Conservation (phyloP, 2,888 invertebrate genomes). For the Acleris literana region DNA sequence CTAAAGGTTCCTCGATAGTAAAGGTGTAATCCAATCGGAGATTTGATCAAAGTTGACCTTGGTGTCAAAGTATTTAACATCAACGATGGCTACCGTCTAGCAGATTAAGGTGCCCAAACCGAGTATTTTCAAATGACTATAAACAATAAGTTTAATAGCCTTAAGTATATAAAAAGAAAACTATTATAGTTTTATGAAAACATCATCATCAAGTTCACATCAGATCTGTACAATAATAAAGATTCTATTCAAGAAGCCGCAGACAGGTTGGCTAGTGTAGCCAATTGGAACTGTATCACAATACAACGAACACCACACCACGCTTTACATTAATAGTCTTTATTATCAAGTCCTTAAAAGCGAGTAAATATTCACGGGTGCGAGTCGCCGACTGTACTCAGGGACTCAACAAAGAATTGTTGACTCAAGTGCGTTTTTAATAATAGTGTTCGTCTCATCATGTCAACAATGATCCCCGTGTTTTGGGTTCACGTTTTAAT, state of each 20-base stretch:
- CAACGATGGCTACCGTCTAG: too few species aligned
- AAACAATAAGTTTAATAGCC: too few species aligned
- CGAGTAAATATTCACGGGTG: not conserved
- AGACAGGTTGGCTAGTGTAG: constrained; percentile 18
- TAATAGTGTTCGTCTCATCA: constrained; percentile 27
- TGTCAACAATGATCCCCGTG: constrained; percentile 15
- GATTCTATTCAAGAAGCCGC: constrained; percentile 8
- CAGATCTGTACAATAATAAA: not conserved
- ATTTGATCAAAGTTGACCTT: too few species aligned
- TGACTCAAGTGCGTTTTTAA: constrained; percentile 26
- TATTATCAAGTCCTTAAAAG: not conserved
- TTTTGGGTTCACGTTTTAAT: constrained; percentile 23
- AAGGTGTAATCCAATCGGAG: too few species aligned
- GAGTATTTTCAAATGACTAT: too few species aligned
- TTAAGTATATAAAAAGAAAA: too few species aligned
- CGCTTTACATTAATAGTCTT: too few species aligned
- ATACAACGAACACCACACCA: not conserved
- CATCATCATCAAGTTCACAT: too few species aligned
- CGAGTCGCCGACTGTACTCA: not conserved
- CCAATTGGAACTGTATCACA: constrained; percentile 18
- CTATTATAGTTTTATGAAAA: too few species aligned
- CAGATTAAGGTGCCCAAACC: too few species aligned
- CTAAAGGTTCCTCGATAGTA: too few species aligned
- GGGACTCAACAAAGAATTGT: constrained; percentile 3
- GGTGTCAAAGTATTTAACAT: too few species aligned